These are phyloP conservation scores for Sphinx pinastri DNA, from an alignment of 2,888 invertebrate genomes.

Conservation along the genomic window DNA sequence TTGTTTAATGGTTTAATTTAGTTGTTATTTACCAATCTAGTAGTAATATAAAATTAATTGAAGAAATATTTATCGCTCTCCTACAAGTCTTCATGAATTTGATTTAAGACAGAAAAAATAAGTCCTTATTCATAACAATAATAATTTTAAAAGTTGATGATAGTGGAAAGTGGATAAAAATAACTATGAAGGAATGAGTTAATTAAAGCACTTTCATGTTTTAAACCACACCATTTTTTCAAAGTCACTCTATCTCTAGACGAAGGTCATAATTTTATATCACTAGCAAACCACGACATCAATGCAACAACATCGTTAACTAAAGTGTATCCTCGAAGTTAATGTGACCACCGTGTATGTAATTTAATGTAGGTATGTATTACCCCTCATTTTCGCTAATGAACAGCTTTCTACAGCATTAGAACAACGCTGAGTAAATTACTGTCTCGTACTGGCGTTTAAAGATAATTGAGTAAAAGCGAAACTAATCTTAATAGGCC, in stretches of 20 bases:
- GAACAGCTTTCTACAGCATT: slow-evolving; percentile 29
- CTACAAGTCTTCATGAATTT: too few relatives aligned
- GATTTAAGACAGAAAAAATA: too few relatives aligned
- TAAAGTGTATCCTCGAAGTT: slow-evolving; percentile 33
- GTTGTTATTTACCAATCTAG: too few relatives aligned
- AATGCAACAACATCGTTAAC: not conserved
- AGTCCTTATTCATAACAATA: too few relatives aligned
- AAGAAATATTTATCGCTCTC: too few relatives aligned
- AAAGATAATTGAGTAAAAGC: slow-evolving; percentile 20
- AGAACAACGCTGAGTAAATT: slow-evolving; percentile 15
- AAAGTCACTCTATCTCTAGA: not conserved
- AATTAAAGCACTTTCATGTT: too few relatives aligned
- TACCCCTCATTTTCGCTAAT: slow-evolving; percentile 43
- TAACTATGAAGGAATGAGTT: too few relatives aligned
- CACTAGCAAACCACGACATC: not conserved
- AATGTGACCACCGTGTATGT: slow-evolving; percentile 34
- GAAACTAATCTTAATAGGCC: slow-evolving; percentile 22
- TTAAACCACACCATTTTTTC: not conserved
- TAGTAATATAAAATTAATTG: too few relatives aligned
- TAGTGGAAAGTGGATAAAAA: too few relatives aligned
- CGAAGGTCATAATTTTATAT: not conserved
- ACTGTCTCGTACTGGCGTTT: slow-evolving; percentile 8
- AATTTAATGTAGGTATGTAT: slow-evolving; percentile 39
- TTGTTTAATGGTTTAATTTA: too few relatives aligned
- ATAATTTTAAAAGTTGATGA: too few relatives aligned